Evolutionary conservation across 2,888 invertebrate species (phyloP), one percentile per base, ranked within the genome.

Genomic region (Megamerina dolium): DNA sequence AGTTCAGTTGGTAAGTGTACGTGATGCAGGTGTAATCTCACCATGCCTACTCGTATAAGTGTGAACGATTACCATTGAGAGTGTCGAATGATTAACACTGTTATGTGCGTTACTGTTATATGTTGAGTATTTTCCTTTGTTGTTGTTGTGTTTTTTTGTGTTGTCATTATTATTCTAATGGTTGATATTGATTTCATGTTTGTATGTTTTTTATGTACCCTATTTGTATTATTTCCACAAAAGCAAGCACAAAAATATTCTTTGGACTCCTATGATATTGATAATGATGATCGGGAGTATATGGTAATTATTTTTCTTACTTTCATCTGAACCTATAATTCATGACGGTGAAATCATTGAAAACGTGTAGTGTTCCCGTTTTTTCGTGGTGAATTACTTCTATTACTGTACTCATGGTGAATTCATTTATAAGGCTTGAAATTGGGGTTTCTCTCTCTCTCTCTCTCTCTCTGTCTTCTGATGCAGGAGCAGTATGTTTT

Each of bases 1-100:
- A 77, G 92, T 92, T 35, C 89, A 90, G 66, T 70, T 92, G 81
- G 90, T 90, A 65, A 75, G 78, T 52, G 29, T 16, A 5, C n/a
- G n/a, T n/a, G n/a, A n/a, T n/a, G n/a, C n/a, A n/a, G n/a, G n/a
- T n/a, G 19, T 13, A 10, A 3, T 16, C 6, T 12, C 19, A 31
- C 16, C 23, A 18, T 32, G 10, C 14, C 20, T 27, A 2, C 13
- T 32, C 32, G 19, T 20, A 18, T 43, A n/a, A n/a, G n/a, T n/a
- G n/a, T n/a, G n/a, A n/a, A n/a, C n/a, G n/a, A n/a, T n/a, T n/a
- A n/a, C n/a, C n/a, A n/a, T n/a, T n/a, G 44, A 21, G 3, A 19
- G 4, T 30, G 36, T 31, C 23, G 30, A 31, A 4, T 31, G 16
- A 26, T 26, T 8, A 26, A n/a, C n/a, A n/a, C n/a, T n/a, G n/a